Conservation (phyloP, 2,797 vertebrate species). For the Tarsius wallacei region DNA sequence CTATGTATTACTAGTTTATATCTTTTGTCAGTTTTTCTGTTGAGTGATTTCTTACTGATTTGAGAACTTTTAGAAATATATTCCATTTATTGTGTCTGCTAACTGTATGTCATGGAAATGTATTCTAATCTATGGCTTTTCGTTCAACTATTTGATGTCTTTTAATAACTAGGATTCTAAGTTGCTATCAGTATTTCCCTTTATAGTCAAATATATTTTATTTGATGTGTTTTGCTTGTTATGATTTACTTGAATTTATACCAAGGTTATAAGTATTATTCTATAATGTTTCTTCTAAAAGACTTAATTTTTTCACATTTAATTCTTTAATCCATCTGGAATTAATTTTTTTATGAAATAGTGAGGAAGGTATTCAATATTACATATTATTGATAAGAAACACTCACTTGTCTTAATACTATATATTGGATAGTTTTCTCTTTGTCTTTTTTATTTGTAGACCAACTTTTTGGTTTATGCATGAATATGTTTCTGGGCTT, state of each 20-base stretch:
- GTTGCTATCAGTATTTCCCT: conserved; percentile 3
- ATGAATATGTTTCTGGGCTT: neutral
- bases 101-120: neutral
- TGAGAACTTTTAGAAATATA: conserved; percentile 3
- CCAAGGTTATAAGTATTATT: neutral
- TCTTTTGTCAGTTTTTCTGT: neutral
- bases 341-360: neutral
- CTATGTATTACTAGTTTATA: neutral
- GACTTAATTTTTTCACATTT: neutral
- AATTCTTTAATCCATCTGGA: neutral
- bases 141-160: neutral
- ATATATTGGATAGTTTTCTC: neutral
- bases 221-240: neutral
- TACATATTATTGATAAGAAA: neutral
- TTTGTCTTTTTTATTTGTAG: neutral
- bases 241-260: neutral
- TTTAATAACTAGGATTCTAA: neutral
- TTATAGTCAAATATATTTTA: neutral
- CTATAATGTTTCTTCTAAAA: neutral
- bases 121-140: conserved; percentile 38
- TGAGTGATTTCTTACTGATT: conserved; percentile 43
- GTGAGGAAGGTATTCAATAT: neutral
- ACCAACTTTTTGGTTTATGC: neutral
- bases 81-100: neutral
- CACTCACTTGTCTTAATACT: neutral